These are phyloP conservation scores for Drosophila kanekoi DNA, from an alignment of 2,888 invertebrate genomes.

Conservation along the genomic window DNA sequence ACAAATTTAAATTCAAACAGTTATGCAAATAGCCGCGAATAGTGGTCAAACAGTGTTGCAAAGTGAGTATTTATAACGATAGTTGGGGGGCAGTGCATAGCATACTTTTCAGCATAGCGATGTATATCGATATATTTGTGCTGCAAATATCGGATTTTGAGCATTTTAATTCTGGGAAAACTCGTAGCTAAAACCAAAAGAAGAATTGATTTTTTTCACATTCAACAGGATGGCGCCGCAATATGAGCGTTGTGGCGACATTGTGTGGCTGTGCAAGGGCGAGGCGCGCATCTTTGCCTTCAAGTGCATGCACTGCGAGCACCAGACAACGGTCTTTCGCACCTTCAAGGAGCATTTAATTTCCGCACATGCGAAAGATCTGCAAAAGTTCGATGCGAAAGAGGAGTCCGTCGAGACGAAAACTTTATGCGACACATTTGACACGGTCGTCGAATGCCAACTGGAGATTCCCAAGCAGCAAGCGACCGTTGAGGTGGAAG, in stretches of 20 bases:
- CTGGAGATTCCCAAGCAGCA: background rate
- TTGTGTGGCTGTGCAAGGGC: slow-evolving; percentile 20
- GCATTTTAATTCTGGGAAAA: too few species aligned
- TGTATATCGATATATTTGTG: slow-evolving; percentile 12
- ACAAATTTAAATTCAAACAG: background rate
- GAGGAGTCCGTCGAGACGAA: background rate
- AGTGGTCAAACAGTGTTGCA: slow-evolving; percentile 1
- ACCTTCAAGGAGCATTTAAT: slow-evolving; percentile 40
- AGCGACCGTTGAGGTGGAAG: background rate
- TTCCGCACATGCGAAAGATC: slow-evolving; percentile 10
- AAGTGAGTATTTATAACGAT: background rate
- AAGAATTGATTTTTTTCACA: background rate
- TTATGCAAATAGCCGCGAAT: slow-evolving; percentile 11
- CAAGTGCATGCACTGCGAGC: slow-evolving; percentile 33
- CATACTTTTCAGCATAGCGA: slow-evolving; percentile 1
- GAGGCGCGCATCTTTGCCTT: slow-evolving; percentile 28
- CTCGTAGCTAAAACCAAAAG: background rate
- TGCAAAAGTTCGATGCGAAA: background rate
- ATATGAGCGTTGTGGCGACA: slow-evolving; percentile 32
- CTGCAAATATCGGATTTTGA: slow-evolving; percentile 6
- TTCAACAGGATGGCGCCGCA: slow-evolving; percentile 8
- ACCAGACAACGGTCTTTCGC: slow-evolving; percentile 27
- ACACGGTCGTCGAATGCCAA: background rate
- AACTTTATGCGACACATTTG: background rate
- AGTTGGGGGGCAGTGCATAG: background rate